A percentile compares a stretch with the other conserved stretches of the same genome.
Conservation (phyloP, 2,888 invertebrate species). For the Drosophila demipolita region DNA sequence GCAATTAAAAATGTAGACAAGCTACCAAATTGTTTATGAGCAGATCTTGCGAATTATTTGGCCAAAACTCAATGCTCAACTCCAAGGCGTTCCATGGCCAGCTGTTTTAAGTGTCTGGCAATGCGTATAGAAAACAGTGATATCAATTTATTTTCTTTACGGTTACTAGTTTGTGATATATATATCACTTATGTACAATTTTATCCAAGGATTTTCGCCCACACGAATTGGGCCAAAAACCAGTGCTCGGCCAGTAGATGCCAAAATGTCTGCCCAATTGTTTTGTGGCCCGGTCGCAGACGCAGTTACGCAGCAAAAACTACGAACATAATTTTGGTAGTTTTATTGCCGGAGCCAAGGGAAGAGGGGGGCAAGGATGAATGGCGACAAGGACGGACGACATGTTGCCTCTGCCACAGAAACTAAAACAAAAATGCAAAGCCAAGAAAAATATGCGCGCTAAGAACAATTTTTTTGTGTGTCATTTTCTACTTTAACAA, state of each 20-base stretch:
- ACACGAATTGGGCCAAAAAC: conserved; percentile 22
- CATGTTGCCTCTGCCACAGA: conserved; percentile 38
- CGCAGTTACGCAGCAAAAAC: conserved; percentile 67
- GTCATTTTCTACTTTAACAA: neutral
- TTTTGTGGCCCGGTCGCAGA: conserved; percentile 58
- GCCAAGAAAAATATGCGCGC: neutral
- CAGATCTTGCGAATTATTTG: neutral
- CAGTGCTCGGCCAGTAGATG: conserved; percentile 44
- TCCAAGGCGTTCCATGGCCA: neutral
- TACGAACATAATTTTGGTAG: conserved; percentile 65
- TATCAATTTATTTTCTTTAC: neutral
- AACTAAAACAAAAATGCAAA: neutral
- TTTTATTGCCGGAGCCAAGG: conserved; percentile 27
- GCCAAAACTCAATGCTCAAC: neutral
- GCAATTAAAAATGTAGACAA: neutral
- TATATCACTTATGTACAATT: conserved; percentile 9
- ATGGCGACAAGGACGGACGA: conserved; percentile 28
- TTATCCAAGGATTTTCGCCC: conserved; percentile 55
- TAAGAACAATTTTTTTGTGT: neutral
- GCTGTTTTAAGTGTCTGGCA: neutral
- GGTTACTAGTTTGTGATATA: neutral
- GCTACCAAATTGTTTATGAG: neutral
- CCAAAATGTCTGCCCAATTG: conserved; percentile 73
- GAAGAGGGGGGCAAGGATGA: neutral
- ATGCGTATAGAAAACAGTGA: neutral